These are phyloP conservation scores for Megaceryle maxima DNA, from an alignment of 2,113 vertebrate genomes.

Conservation along the genomic window DNA sequence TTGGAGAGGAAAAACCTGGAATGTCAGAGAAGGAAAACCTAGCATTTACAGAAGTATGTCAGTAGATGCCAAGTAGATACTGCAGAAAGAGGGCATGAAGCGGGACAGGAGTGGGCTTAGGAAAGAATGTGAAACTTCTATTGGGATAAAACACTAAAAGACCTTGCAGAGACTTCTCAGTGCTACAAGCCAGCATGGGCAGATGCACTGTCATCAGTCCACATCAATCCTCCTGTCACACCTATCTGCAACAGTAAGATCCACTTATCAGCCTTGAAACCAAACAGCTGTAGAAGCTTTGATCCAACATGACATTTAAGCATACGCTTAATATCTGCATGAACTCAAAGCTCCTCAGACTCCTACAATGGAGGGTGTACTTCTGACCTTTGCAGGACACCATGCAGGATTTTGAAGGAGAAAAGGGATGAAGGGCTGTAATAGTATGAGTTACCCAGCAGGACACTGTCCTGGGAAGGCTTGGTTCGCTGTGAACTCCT, in stretches of 20 bases:
- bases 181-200: neutral
- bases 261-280: neutral
- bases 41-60: neutral
- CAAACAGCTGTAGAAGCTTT: neutral
- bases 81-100: neutral
- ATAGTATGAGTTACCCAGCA: neutral
- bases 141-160: neutral
- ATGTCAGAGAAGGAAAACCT: neutral
- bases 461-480: neutral
- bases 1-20: neutral
- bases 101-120: neutral
- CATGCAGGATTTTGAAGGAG: neutral
- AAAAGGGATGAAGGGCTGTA: neutral
- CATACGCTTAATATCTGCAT: neutral
- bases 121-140: neutral
- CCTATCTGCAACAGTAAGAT: neutral
- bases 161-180: neutral
- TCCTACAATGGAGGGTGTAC: neutral
- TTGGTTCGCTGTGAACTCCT: neutral
- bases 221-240: neutral
- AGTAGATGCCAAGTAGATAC: neutral
- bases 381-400: neutral
- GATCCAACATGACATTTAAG: neutral
- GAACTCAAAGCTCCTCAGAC: neutral
- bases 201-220: neutral